Percentiles rank a stretch among this genome's conserved stretches.
Evolutionary conservation across 2,888 invertebrate genomes (phyloP).

Genomic region (Xylota segnis): DNA sequence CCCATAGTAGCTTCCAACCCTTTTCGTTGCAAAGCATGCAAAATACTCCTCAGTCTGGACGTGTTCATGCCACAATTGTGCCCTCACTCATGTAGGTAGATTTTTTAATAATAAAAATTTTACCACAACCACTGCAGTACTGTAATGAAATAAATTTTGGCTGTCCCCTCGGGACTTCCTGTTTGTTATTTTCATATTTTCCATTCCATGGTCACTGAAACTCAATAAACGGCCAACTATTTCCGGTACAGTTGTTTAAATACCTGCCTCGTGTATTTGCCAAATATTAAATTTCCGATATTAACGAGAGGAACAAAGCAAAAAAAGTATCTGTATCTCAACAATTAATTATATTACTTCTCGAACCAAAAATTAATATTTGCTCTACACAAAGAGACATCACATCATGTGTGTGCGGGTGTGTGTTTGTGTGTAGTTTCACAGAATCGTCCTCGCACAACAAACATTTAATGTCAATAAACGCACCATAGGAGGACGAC

Average conservation of each 20-base stretch:
- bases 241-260: neutral
- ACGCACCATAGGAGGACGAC: neutral
- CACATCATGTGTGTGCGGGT: conserved; percentile 2
- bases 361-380: conserved; percentile 26
- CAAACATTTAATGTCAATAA: conserved; percentile 29
- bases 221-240: neutral
- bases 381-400: conserved; percentile 33
- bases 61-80: no score
- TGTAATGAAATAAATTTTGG: no score
- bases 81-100: no score
- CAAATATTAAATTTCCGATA: conserved; percentile 3
- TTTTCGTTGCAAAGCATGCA: no score
- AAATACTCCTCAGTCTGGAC: no score
- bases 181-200: no score
- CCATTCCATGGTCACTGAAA: no score
- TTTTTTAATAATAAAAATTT: no score
- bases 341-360: conserved; percentile 27
- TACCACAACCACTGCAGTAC: no score
- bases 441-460: neutral
- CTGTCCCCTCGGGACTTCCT: no score
- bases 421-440: no score
- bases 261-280: neutral
- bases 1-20: no score
- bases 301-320: neutral
- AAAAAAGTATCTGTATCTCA: neutral